phyloP scores from a whole-genome alignment of 1,140 invertebrate species.

The Batillaria attramentaria region DNA sequence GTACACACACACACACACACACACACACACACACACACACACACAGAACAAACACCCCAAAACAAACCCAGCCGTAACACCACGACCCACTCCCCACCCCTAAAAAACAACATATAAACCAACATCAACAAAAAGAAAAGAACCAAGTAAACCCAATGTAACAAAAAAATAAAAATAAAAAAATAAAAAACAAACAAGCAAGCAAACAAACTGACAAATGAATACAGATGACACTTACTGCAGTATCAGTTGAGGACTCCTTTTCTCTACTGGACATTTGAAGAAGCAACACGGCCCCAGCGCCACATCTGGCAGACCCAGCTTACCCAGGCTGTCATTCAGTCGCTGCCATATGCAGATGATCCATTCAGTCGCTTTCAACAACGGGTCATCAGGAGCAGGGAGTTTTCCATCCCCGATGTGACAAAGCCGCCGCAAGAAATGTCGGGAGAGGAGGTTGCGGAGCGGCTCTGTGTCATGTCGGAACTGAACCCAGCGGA shows the following conservation, averaged over 20 bases:
- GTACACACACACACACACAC: too few species aligned
- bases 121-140: too few species aligned
- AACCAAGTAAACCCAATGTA: too few species aligned
- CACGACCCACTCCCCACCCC: too few species aligned
- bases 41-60: neutral
- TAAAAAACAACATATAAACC: too few species aligned
- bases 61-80: too few species aligned
- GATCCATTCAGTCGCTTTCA: slow-evolving; percentile 66
- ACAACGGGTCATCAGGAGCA: slow-evolving; percentile 52
- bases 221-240: slow-evolving; percentile 50
- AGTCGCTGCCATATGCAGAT: slow-evolving; percentile 68
- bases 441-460: slow-evolving; percentile 63
- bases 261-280: slow-evolving; percentile 65
- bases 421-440: slow-evolving; percentile 59
- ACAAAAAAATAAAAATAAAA: too few species aligned
- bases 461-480: slow-evolving; percentile 66
- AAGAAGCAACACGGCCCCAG: slow-evolving; percentile 68
- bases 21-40: neutral
- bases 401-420: slow-evolving; percentile 58
- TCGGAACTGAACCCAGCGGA: slow-evolving; percentile 69
- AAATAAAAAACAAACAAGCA: too few species aligned
- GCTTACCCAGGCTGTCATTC: slow-evolving; percentile 67
- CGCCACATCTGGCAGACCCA: slow-evolving; percentile 64
- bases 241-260: slow-evolving; percentile 57
- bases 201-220: too few species aligned